Percentiles rank a stretch among this genome's conserved stretches.
Evolutionary conservation across 1,140 invertebrate species (phyloP).

Genomic region (Charaxes varanes): DNA sequence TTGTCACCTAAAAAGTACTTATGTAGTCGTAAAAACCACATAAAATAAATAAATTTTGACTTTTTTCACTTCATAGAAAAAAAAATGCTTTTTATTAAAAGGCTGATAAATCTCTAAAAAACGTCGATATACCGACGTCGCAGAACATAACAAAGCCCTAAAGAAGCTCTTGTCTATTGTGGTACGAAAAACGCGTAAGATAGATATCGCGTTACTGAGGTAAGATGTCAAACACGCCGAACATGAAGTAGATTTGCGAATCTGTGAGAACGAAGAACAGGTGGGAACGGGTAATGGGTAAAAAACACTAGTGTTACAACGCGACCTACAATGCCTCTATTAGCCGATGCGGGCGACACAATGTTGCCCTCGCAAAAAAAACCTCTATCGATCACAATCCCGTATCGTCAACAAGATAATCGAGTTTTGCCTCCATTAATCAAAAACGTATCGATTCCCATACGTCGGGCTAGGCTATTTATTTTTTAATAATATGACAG

Average conservation of each 20-base stretch:
- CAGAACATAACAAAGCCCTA: background rate
- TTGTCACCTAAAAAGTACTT: no score
- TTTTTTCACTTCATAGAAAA: no score
- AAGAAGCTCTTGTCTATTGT: constrained; percentile 12
- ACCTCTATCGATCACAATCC: constrained; percentile 35
- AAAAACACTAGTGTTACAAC: constrained; percentile 38
- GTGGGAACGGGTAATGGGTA: constrained; percentile 39
- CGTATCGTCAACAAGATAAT: constrained; percentile 55
- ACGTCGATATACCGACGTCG: no score
- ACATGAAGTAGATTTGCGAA: constrained; percentile 7
- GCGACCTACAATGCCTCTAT: constrained; percentile 26
- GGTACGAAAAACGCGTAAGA: constrained; percentile 20
- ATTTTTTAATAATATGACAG: constrained; percentile 72
- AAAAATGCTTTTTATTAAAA: no score
- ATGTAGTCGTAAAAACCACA: no score
- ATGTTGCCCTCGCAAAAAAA: constrained; percentile 30
- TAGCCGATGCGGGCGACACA: constrained; percentile 46
- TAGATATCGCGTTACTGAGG: constrained; percentile 47
- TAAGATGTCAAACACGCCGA: constrained; percentile 50
- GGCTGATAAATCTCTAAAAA: background rate
- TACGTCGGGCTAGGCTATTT: constrained; percentile 55
- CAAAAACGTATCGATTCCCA: constrained; percentile 64
- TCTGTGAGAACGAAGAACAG: constrained; percentile 46
- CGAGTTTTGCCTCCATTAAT: constrained; percentile 60
- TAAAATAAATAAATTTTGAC: no score